Percentiles rank a stretch among this genome's conserved stretches.
Conservation (phyloP, 2,797 vertebrate genomes). For the Betta splendens region DNA sequence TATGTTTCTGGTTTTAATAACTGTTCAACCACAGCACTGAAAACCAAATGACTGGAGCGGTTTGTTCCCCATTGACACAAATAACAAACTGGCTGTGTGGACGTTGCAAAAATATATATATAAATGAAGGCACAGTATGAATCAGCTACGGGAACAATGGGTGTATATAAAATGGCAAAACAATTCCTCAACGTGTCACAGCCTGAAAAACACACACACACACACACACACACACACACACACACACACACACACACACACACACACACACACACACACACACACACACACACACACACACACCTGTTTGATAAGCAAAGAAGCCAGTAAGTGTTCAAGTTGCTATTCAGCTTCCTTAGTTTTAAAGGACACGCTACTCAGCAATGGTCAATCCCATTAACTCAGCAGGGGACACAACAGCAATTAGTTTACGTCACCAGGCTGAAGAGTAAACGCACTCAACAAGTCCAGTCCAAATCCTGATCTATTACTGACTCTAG, state of each 20-base stretch:
- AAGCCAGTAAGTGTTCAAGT: constrained; percentile 14
- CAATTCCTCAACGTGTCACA: constrained; percentile 13
- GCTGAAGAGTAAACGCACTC: constrained; percentile 13
- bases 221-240: background rate
- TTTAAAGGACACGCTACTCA: constrained; percentile 62
- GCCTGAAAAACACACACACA: constrained; percentile 8
- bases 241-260: background rate
- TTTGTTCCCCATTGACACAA: constrained; percentile 26
- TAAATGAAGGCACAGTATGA: constrained; percentile 13
- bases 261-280: background rate
- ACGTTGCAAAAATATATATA: background rate
- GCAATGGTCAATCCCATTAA: constrained; percentile 57
- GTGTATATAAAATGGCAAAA: background rate
- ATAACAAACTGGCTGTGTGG: constrained; percentile 19
- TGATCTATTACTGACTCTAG: constrained; percentile 4
- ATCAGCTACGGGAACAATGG: constrained; percentile 5
- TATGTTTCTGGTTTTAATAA: constrained; percentile 42
- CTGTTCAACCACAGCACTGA: constrained; percentile 17
- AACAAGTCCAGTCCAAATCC: constrained; percentile 22
- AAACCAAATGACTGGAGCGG: constrained; percentile 5
- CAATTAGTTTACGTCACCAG: constrained; percentile 41
- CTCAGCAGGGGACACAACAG: constrained; percentile 49
- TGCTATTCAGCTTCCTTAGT: constrained; percentile 45
- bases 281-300: background rate
- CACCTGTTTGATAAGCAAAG: background rate